Conservation (phyloP, 2,888 invertebrate genomes). For the Stenodema calcarata region DNA sequence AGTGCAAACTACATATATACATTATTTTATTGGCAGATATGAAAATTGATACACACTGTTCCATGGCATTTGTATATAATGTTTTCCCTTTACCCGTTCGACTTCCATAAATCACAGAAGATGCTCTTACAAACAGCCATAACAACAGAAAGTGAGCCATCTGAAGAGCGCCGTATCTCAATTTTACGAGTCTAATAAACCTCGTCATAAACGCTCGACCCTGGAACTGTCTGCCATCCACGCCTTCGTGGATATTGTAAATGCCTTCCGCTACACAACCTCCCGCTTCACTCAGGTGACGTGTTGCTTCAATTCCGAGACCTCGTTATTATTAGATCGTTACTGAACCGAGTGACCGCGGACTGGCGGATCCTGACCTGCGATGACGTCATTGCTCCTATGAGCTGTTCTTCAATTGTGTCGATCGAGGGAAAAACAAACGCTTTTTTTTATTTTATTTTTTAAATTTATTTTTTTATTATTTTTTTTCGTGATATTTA, state of each 20-base stretch:
- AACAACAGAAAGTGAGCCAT: constrained; percentile 1
- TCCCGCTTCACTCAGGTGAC: background rate
- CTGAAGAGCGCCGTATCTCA: background rate
- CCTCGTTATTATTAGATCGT: background rate
- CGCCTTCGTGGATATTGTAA: background rate
- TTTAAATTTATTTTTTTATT: too few species aligned
- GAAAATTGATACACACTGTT: too few species aligned
- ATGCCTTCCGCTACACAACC: background rate
- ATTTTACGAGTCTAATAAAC: background rate
- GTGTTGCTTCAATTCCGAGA: background rate
- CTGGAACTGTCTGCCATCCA: background rate
- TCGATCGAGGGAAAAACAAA: background rate
- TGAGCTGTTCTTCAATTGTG: background rate
- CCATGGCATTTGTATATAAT: too few species aligned
- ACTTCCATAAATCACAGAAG: background rate
- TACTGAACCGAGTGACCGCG: background rate
- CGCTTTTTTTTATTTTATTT: too few species aligned
- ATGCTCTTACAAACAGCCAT: background rate
- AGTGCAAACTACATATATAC: too few species aligned
- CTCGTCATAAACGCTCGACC: background rate
- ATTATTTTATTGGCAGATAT: too few species aligned
- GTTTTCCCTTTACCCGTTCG: too few species aligned
- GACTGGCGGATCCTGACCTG: background rate
- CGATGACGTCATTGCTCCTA: background rate
- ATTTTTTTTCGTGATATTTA: too few species aligned